Evolutionary conservation across 2,888 invertebrate species (phyloP).

Genomic region (Stenichneumon culpator): DNA sequence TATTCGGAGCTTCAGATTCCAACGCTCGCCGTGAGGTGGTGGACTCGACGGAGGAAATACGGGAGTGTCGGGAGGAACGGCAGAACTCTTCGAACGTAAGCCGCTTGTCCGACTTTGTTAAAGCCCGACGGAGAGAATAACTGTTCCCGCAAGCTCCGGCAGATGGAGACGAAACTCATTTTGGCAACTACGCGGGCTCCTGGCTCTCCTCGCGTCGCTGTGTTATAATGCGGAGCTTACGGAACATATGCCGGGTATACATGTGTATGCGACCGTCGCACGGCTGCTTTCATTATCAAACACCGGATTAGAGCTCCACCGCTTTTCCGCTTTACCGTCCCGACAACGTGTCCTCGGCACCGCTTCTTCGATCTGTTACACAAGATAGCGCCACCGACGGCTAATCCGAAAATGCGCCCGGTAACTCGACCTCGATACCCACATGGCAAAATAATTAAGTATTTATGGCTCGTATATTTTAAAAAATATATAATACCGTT

Average conservation of each 20-base stretch:
- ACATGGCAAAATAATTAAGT: too few species aligned
- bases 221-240: background rate
- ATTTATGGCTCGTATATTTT: too few species aligned
- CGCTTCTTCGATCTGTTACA: conserved; percentile 41
- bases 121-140: conserved; percentile 22
- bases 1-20: conserved; percentile 35
- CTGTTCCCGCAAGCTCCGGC: conserved; percentile 53
- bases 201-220: background rate
- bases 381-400: conserved; percentile 59
- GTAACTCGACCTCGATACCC: background rate
- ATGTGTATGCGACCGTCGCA: background rate
- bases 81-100: conserved; percentile 37
- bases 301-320: background rate
- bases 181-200: conserved; percentile 6
- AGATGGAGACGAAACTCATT: conserved; percentile 61
- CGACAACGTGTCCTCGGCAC: background rate
- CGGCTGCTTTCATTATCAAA: background rate
- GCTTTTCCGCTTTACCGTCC: background rate
- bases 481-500: too few species aligned
- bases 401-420: background rate
- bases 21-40: conserved; percentile 47
- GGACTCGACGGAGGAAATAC: conserved; percentile 13
- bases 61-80: background rate
- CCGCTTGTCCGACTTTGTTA: conserved; percentile 50
- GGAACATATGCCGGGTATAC: background rate